A percentile compares a stretch with the other conserved stretches of the same genome.
Evolutionary conservation across 1,140 invertebrate genomes (phyloP).

Genomic region (Elysia chlorotica): DNA sequence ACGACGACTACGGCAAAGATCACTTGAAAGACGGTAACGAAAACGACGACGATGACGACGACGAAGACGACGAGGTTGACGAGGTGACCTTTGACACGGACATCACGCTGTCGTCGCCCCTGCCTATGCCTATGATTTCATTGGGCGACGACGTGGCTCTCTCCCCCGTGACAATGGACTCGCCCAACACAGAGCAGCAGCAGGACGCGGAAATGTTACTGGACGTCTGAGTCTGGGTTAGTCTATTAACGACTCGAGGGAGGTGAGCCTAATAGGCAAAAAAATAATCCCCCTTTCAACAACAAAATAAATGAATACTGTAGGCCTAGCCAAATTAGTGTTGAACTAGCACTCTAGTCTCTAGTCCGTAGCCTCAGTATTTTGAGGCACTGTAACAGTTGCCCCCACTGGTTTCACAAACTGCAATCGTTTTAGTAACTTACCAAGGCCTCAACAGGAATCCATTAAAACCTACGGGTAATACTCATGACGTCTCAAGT

Average conservation of each 20-base stretch:
- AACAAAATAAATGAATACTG: too few relatives aligned
- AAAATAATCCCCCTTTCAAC: too few relatives aligned
- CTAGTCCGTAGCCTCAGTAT: too few relatives aligned
- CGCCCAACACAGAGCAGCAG: background rate
- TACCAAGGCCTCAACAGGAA: too few relatives aligned
- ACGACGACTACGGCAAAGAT: background rate
- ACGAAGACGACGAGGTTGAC: constrained; percentile 15
- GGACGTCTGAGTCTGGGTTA: background rate
- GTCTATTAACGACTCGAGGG: background rate
- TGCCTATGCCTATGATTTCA: constrained; percentile 20
- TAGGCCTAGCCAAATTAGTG: too few relatives aligned
- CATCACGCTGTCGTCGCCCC: constrained; percentile 25
- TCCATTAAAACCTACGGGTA: too few relatives aligned
- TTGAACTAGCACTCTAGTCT: too few relatives aligned
- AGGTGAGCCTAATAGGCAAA: too few relatives aligned
- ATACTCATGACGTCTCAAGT: too few relatives aligned
- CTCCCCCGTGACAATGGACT: constrained; percentile 8
- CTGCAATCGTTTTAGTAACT: too few relatives aligned
- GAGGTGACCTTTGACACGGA: constrained; percentile 3
- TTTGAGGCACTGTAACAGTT: too few relatives aligned
- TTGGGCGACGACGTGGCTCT: constrained; percentile 21
- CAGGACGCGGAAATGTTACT: background rate
- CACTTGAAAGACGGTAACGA: background rate
- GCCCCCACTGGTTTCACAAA: too few relatives aligned
- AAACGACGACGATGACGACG: constrained; percentile 4